Conservation (phyloP, 2,113 vertebrate species). For the Rhinolophus sinicus region DNA sequence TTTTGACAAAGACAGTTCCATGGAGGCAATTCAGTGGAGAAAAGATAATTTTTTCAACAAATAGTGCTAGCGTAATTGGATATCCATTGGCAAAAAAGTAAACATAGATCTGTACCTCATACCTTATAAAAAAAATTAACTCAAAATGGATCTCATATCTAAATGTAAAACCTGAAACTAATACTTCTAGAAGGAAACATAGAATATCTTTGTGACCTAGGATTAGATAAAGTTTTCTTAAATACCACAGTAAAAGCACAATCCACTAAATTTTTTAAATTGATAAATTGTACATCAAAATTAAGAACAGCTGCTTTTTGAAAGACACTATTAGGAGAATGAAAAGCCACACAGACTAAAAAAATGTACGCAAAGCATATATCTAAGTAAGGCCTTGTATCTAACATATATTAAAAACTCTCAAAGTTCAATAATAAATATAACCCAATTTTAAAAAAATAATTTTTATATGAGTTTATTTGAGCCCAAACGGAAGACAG, state of each 20-base stretch:
- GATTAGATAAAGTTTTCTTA: neutral
- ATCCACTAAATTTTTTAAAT: neutral
- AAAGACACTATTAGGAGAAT: neutral
- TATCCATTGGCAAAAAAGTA: neutral
- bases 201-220: neutral
- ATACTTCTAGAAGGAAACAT: neutral
- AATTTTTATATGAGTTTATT: too few relatives aligned
- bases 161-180: neutral
- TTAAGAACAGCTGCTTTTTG: neutral
- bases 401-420: neutral
- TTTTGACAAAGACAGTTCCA: neutral
- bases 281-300: neutral
- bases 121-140: neutral
- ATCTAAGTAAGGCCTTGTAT: neutral
- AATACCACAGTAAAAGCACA: neutral
- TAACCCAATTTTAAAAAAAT: neutral
- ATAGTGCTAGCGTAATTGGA: neutral
- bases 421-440: neutral
- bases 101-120: neutral
- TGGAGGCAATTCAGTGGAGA: neutral
- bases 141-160: neutral
- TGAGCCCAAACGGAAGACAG: too few relatives aligned
- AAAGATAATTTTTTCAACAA: neutral
- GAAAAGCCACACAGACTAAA: neutral
- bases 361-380: neutral